A percentile compares a stretch with the other conserved stretches of the same genome.
These are phyloP conservation scores for Drosophila persimilis DNA, from an alignment of 1,140 invertebrate genomes.

Conservation along the genomic window DNA sequence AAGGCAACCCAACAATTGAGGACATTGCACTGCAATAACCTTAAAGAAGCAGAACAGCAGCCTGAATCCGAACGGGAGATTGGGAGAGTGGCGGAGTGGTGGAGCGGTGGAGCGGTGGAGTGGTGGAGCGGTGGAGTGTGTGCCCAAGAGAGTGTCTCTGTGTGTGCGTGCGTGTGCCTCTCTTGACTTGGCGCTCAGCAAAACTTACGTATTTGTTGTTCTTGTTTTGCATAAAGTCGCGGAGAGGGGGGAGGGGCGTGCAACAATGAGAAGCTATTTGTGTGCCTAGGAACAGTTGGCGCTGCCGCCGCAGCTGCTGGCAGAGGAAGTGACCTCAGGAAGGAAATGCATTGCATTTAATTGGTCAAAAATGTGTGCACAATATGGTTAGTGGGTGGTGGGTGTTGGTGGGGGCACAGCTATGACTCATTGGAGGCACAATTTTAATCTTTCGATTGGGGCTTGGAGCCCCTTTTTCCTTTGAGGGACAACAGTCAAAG, in stretches of 20 bases:
- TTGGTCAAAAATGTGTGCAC: conserved; percentile 53
- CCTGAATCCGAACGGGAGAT: conserved; percentile 1
- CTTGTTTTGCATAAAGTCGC: conserved; percentile 54
- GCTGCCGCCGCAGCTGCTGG: background rate
- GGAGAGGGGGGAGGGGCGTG: too few relatives aligned
- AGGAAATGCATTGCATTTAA: conserved; percentile 76
- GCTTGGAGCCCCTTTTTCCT: too few relatives aligned
- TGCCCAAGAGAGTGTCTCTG: conserved; percentile 16
- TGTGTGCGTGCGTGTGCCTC: conserved; percentile 2
- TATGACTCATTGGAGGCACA: background rate
- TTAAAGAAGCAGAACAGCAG: conserved; percentile 62
- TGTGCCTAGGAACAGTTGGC: conserved; percentile 51
- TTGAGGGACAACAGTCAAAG: background rate
- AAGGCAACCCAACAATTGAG: conserved; percentile 73
- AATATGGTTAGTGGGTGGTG: conserved; percentile 31
- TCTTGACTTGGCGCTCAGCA: conserved; percentile 69
- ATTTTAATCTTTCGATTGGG: too few relatives aligned
- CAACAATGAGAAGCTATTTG: conserved; percentile 32
- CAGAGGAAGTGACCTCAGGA: conserved; percentile 73
- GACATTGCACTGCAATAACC: conserved; percentile 78
- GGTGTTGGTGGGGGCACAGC: conserved; percentile 5
- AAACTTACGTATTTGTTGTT: conserved; percentile 16
- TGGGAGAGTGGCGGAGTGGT: conserved; percentile 13
- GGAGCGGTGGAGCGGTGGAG: background rate
- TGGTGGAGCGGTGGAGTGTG: background rate